phyloP scores from a whole-genome alignment of 2,888 invertebrate species.

The Petrolisthes cinctipes region DNA sequence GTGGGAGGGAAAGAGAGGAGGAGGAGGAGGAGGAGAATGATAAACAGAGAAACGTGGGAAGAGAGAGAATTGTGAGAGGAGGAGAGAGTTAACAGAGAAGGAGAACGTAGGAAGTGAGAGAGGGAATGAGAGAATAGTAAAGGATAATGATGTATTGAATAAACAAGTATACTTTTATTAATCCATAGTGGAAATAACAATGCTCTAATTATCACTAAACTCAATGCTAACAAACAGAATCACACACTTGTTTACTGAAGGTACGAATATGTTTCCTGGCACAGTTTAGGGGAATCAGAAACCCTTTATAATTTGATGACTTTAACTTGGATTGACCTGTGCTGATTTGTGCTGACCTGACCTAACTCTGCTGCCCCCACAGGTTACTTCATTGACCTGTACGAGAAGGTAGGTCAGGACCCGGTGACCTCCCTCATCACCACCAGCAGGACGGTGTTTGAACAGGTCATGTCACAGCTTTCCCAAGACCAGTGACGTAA shows the following conservation, averaged over 20 bases:
- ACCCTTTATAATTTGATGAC: too few relatives aligned
- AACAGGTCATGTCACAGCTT: slow-evolving; percentile 56
- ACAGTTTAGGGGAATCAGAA: too few relatives aligned
- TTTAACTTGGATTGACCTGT: too few relatives aligned
- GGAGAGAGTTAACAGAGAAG: not conserved
- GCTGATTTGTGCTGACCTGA: not conserved
- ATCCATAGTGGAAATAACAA: too few relatives aligned
- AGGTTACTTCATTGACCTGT: slow-evolving; percentile 63
- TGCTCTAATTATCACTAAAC: too few relatives aligned
- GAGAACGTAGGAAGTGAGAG: not conserved
- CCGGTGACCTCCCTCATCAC: slow-evolving; percentile 64
- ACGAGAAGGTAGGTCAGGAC: slow-evolving; percentile 58
- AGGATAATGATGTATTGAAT: not conserved
- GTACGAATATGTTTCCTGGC: too few relatives aligned
- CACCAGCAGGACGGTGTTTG: slow-evolving; percentile 57
- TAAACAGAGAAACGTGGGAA: not conserved
- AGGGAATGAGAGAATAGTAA: not conserved
- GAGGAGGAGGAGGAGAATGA: not conserved
- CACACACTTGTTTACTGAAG: too few relatives aligned
- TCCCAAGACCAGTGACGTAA: slow-evolving; percentile 6
- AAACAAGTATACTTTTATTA: not conserved
- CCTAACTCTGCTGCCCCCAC: not conserved
- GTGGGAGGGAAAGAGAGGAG: slow-evolving; percentile 7
- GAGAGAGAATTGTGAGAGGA: not conserved
- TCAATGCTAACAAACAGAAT: too few relatives aligned